Base-by-base conservation (phyloP, 1,140 invertebrate genomes). In the Megalonaias nervosa region DNA sequence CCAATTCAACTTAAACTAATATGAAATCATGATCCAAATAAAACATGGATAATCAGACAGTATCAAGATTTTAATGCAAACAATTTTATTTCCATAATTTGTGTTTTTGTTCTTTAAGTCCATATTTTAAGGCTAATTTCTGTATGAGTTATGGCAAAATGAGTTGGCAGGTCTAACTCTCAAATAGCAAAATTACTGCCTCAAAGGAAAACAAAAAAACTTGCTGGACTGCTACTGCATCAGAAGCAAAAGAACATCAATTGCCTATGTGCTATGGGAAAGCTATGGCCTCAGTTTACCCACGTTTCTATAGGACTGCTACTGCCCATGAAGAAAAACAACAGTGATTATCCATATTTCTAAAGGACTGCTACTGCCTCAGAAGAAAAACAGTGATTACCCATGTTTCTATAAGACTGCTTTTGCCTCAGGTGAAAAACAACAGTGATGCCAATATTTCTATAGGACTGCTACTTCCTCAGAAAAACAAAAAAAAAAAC, bases 391-490 rank as follows among this genome's bases (percentile, higher is more conserved):
- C 38, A 38, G 5, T 38, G 38, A 38, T 84, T 26, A 89, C 87
- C 82, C 86, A 23, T 89, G 79, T 71, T 76, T 82, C 70, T 86
- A 84, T 71, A 99, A 92, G 80, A 98, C 94, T 86, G 95, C 95
- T 59, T 9, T 5, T 48, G 4, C 9, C 11, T 48, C 4, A 48
- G 6, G 9, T 2, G 38, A 48, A 4, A 48, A 48, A 6, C 0
- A 48, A 48, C 38, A 48, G 6, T 11, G 38, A 82, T 26, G 89
- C 87, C 82, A 85, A 31, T 89, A 79, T 71, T 78, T 82, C 70
- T 86, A 84, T 71, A 99, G 92, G 80, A 98, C 94, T 86, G 95
- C 95, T 59, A 98, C 97, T 85, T 97, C 97, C 89, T 94, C 94
- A 1, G 98, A 98, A 93, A n/a, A n/a, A n/a, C n/a, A n/a, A n/a